Base-by-base conservation (phyloP, 2,113 vertebrate species). In the Tamias sibiricus region DNA sequence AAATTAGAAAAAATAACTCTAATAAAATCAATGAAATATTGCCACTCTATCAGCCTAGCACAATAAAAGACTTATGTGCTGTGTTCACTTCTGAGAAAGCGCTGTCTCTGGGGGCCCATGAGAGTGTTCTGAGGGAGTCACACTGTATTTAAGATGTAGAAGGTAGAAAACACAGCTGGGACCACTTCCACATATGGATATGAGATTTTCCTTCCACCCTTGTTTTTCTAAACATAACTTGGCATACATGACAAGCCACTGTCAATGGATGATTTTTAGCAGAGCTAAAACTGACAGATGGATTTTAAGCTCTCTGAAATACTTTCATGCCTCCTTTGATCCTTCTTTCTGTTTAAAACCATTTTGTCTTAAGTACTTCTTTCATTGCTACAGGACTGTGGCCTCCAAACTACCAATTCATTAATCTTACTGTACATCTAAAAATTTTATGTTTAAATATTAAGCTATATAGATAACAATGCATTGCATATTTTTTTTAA, bases 391-490 rank as follows among this genome's bases (percentile, higher is more conserved):
- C 1, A 54, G 71, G 72, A 77, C 19, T 69, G 3, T 64, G 42
- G 22, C 37, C 49, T 87, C 57, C 35, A 13, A 91, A 86, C 52
- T 30, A 47, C 35, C 52, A 82, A 75, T 49, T 79, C 22, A 28
- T 66, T 59, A 37, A 66, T 64, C 28, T 90, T 44, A 57, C 1
- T 7, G 1, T 32, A 79, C 4, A 92, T 6, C 0, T 1, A 82
- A 91, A 80, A 96, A 76, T 71, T 22, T 95, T 66, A 47, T 42
- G 92, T 59, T 85, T 94, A 75, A 96, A 95, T 4, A 37, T 80
- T 85, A 97, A 81, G 69, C 82, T 68, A 57, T 26, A 76, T 52
- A 40, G 30, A 69, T n/a, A 71, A 75, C 47, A 49, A 52, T 74
- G 12, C 28, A 47, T 32, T 81, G n/a, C 24, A 10, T 16, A 9